Conservation (phyloP, 1,140 invertebrate genomes). For the Brachionus asplanchnoidis region DNA sequence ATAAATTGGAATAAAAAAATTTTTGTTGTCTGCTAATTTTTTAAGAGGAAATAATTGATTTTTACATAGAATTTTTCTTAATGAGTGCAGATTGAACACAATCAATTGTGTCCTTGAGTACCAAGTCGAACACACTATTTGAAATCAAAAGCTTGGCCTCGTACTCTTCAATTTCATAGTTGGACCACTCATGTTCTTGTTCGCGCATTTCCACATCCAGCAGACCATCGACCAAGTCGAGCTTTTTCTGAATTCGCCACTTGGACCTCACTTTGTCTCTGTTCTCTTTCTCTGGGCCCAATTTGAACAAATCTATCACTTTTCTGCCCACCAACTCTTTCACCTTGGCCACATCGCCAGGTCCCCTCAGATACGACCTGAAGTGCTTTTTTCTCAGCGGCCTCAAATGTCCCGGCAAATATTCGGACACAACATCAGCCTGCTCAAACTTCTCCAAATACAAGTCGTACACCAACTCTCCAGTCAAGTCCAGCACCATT, state of each 20-base stretch:
- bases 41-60: neutral
- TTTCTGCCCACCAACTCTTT: constrained; percentile 48
- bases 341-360: constrained; percentile 48
- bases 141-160: constrained; percentile 67
- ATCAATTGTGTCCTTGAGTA: constrained; percentile 62
- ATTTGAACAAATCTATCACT: constrained; percentile 59
- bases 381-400: constrained; percentile 45
- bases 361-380: constrained; percentile 41
- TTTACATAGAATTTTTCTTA: constrained; percentile 27
- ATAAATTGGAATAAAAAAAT: neutral
- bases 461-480: constrained; percentile 61
- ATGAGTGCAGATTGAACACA: neutral
- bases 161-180: constrained; percentile 67
- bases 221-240: constrained; percentile 69
- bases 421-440: constrained; percentile 42
- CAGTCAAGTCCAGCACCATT: constrained; percentile 66
- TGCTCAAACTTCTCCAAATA: constrained; percentile 50
- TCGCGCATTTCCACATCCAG: constrained; percentile 66
- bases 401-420: constrained; percentile 61
- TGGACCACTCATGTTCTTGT: constrained; percentile 68
- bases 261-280: constrained; percentile 62
- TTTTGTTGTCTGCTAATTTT: neutral
- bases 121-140: constrained; percentile 62
- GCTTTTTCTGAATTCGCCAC: constrained; percentile 66
- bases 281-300: constrained; percentile 58